A percentile compares a stretch with the other conserved stretches of the same genome.
These are phyloP conservation scores for Drosophila erecta DNA, from an alignment of 1,140 invertebrate genomes.

Conservation along the genomic window DNA sequence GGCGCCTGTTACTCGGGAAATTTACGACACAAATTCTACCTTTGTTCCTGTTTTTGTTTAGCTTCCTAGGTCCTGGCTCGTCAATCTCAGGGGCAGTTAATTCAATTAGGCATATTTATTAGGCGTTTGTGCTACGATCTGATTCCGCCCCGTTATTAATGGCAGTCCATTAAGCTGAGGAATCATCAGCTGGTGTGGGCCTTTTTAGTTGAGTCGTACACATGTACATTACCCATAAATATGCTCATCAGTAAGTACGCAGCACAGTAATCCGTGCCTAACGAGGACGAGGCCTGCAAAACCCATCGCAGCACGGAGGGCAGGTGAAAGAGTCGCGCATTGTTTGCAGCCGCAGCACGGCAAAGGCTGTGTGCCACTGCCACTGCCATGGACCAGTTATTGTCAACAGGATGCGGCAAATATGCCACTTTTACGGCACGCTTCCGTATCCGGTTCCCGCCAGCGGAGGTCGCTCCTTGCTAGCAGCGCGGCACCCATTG, in stretches of 20 bases:
- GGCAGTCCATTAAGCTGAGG: neutral
- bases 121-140: neutral
- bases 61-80: slow-evolving; percentile 11
- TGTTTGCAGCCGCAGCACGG: slow-evolving; percentile 25
- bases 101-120: slow-evolving; percentile 26
- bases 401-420: slow-evolving; percentile 79
- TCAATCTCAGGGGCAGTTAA: slow-evolving; percentile 28
- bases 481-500: slow-evolving; percentile 6
- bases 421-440: slow-evolving; percentile 75
- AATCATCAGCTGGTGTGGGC: neutral
- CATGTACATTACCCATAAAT: neutral
- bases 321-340: slow-evolving; percentile 33
- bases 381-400: slow-evolving; percentile 51
- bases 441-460: slow-evolving; percentile 57
- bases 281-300: neutral
- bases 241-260: neutral
- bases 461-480: slow-evolving; percentile 5
- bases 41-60: slow-evolving; percentile 7
- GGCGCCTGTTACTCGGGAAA: neutral
- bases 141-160: slow-evolving; percentile 14
- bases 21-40: slow-evolving; percentile 29
- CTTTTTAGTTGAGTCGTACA: neutral
- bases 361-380: neutral
- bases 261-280: neutral
- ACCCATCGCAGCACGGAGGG: neutral